phyloP scores from a whole-genome alignment of 2,113 vertebrate genomes.

The Strix aluco region DNA sequence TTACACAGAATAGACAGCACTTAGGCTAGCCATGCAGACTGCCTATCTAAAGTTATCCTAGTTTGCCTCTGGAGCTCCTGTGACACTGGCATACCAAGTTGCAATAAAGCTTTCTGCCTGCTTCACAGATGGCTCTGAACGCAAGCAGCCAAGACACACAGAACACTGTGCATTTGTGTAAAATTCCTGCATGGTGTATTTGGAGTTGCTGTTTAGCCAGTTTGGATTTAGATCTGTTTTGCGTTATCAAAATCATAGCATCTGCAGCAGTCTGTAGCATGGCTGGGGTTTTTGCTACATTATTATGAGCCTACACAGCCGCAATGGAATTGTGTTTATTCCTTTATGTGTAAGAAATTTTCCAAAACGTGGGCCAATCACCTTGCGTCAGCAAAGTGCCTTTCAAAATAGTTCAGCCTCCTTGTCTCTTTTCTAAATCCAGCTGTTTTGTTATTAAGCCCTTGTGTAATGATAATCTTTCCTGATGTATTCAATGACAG shows the following conservation, averaged over 20 bases:
- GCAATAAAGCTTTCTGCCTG: slow-evolving; percentile 16
- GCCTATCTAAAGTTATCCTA: background rate
- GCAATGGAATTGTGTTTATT: background rate
- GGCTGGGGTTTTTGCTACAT: background rate
- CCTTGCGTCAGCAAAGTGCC: background rate
- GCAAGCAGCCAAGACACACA: slow-evolving; percentile 3
- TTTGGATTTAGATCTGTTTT: slow-evolving; percentile 23
- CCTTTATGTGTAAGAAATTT: background rate
- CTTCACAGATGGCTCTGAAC: slow-evolving; percentile 34
- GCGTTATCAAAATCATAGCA: background rate
- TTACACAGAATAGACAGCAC: background rate
- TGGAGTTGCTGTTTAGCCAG: slow-evolving; percentile 6
- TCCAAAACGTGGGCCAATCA: background rate
- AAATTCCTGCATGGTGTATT: background rate
- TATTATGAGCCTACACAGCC: background rate
- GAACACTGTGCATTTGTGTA: background rate
- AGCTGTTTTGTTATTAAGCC: background rate
- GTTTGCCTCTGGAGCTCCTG: background rate
- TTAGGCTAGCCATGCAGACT: background rate
- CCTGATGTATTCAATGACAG: background rate
- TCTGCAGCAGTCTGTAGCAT: background rate
- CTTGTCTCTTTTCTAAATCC: background rate
- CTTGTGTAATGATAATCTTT: background rate
- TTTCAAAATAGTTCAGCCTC: background rate
- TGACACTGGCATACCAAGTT: background rate